Evolutionary conservation across 1,140 invertebrate species (phyloP).

Genomic region (Lethrus apterus): DNA sequence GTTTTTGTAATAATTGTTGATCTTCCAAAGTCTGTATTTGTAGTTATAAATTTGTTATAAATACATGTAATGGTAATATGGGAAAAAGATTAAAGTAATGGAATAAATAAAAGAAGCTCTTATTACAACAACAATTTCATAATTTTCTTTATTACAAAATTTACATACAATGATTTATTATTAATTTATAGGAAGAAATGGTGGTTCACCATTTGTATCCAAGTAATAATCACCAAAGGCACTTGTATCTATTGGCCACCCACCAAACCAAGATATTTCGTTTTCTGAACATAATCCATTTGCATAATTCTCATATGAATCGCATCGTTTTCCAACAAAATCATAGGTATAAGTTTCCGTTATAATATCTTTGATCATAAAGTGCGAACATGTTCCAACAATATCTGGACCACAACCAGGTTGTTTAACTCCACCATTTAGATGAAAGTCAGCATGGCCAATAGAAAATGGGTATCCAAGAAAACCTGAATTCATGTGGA

Average conservation of each 20-base stretch:
- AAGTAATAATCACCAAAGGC: constrained; percentile 3
- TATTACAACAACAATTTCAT: no score
- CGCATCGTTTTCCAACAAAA: neutral
- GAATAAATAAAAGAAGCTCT: no score
- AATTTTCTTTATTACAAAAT: no score
- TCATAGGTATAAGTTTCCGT: neutral
- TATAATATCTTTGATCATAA: constrained; percentile 10
- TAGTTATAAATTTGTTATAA: no score
- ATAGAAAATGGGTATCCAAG: constrained; percentile 44
- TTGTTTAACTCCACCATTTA: constrained; percentile 46
- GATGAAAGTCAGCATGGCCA: constrained; percentile 51
- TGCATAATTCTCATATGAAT: neutral
- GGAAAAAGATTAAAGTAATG: no score
- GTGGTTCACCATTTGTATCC: constrained; percentile 1
- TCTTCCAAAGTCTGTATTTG: no score
- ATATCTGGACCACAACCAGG: constrained; percentile 49
- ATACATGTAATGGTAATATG: no score
- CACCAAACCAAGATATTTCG: neutral
- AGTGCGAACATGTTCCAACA: constrained; percentile 16
- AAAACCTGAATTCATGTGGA: constrained; percentile 56
- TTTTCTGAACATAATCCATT: neutral
- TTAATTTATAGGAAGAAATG: no score
- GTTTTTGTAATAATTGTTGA: no score
- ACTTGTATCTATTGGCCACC: constrained; percentile 1
- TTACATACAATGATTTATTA: no score